Evolutionary conservation across 2,113 vertebrate species (phyloP).

Genomic region (Echinops telfairi): DNA sequence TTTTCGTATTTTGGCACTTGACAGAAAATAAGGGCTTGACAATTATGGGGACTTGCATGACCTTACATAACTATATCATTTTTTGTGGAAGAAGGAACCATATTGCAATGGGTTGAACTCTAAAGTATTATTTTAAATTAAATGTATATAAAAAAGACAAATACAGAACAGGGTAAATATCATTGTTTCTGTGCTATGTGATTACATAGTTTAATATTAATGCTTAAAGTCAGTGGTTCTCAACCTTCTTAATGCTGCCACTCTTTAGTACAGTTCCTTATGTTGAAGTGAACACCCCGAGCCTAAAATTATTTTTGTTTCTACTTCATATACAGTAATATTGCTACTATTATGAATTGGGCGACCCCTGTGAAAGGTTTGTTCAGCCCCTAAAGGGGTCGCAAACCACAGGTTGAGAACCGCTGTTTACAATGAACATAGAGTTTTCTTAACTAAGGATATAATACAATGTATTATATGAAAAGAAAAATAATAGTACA

Average conservation of each 20-base stretch:
- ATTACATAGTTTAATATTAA: constrained; percentile 14
- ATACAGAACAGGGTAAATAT: constrained; percentile 24
- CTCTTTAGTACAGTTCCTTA: too few relatives aligned
- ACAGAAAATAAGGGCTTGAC: background rate
- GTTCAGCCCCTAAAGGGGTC: too few relatives aligned
- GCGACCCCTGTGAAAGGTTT: too few relatives aligned
- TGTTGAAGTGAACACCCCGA: too few relatives aligned
- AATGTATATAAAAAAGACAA: background rate
- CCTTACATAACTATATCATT: too few relatives aligned
- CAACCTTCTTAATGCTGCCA: too few relatives aligned
- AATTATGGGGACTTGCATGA: background rate
- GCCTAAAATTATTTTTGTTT: too few relatives aligned
- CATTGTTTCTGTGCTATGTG: background rate
- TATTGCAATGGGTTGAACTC: background rate
- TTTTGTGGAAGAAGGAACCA: background rate
- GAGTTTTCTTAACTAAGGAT: background rate
- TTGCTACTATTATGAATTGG: too few relatives aligned
- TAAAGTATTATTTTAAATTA: constrained; percentile 16
- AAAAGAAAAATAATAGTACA: background rate
- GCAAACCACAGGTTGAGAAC: too few relatives aligned
- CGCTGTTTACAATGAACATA: background rate
- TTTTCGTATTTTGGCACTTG: too few relatives aligned
- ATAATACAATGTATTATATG: background rate
- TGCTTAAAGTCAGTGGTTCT: background rate
- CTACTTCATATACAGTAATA: too few relatives aligned